Percentiles rank a stretch among this genome's conserved stretches.
phyloP scores from a whole-genome alignment of 2,888 invertebrate genomes.

The Hyles lineata region DNA sequence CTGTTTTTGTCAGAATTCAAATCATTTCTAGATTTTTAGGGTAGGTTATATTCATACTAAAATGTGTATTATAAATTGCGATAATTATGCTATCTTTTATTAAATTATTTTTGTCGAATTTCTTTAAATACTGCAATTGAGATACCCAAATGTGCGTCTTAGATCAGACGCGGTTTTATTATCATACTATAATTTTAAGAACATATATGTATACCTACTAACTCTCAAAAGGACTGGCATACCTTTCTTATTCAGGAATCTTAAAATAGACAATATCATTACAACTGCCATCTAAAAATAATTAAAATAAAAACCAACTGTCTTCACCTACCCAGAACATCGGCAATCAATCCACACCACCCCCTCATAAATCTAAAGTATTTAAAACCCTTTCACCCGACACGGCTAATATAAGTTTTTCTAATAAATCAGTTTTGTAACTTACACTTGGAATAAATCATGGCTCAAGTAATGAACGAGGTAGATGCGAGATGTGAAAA shows the following conservation, averaged over 20 bases:
- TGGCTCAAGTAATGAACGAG: slow-evolving; percentile 13
- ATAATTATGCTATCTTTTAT: no score
- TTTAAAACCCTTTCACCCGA: slow-evolving; percentile 17
- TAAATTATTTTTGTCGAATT: no score
- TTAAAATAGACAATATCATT: background rate
- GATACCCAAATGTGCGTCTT: no score
- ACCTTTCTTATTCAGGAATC: background rate
- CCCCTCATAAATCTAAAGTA: slow-evolving; percentile 11
- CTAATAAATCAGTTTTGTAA: slow-evolving; percentile 26
- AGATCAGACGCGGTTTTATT: no score
- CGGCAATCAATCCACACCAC: background rate
- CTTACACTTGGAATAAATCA: slow-evolving; percentile 18
- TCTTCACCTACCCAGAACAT: background rate
- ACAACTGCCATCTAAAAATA: background rate
- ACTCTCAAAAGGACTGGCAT: background rate
- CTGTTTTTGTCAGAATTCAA: no score
- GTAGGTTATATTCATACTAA: no score
- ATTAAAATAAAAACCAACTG: background rate
- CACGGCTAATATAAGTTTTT: slow-evolving; percentile 21
- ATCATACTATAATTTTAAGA: no score
- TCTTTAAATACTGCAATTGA: no score
- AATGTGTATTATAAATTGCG: no score
- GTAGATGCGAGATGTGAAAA: slow-evolving; percentile 5
- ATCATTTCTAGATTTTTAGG: no score
- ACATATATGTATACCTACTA: no score